Conservation (phyloP, 2,888 invertebrate genomes). For the Deilephila porcellus region DNA sequence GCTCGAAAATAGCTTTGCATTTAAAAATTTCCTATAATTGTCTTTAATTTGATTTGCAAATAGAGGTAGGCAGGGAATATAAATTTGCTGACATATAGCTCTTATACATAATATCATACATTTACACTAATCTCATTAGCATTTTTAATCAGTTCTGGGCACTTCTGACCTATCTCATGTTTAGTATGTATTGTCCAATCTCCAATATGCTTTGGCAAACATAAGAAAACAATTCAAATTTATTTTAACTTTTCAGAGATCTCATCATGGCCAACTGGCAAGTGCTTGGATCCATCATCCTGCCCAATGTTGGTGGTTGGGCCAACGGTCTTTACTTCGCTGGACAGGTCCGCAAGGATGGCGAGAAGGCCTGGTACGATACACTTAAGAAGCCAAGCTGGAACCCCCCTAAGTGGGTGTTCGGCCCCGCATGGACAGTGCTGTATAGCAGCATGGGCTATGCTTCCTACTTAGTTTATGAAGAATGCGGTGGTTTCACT, state of each 20-base stretch:
- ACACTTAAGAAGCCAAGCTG: constrained; percentile 86
- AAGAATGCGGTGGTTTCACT: constrained; percentile 90
- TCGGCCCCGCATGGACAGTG: constrained; percentile 92
- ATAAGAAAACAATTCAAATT: not conserved
- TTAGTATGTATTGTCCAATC: too few species aligned
- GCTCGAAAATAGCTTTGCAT: too few species aligned
- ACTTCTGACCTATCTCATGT: too few species aligned
- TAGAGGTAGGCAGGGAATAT: too few species aligned
- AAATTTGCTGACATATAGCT: too few species aligned
- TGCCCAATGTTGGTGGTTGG: constrained; percentile 88
- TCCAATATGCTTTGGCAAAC: too few species aligned
- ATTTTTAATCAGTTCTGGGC: too few species aligned
- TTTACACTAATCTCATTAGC: too few species aligned
- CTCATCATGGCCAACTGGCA: constrained; percentile 66
- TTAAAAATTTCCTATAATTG: too few species aligned
- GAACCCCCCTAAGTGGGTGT: constrained; percentile 92
- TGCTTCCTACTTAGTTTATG: constrained; percentile 92
- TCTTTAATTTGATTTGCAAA: too few species aligned
- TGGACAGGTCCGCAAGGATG: constrained; percentile 83
- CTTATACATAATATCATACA: too few species aligned
- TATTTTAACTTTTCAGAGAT: constrained; percentile 46
- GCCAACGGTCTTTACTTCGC: constrained; percentile 87
- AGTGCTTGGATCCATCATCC: constrained; percentile 57
- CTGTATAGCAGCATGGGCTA: constrained; percentile 94
- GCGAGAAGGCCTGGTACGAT: constrained; percentile 68